Evolutionary conservation across 2,888 invertebrate species (phyloP).

Genomic region (Ochropleura leucogaster): DNA sequence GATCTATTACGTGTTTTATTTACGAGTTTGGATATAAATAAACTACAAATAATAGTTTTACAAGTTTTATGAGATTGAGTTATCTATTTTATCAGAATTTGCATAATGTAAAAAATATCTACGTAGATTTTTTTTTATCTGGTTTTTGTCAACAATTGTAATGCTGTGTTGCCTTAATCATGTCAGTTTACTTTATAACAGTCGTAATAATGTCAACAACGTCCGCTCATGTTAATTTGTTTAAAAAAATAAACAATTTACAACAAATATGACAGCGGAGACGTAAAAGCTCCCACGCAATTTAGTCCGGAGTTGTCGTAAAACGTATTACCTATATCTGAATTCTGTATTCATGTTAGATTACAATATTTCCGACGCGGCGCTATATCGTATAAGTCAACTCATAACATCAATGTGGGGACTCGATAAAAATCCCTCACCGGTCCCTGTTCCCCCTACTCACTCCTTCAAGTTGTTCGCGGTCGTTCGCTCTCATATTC

Average conservation of each 20-base stretch:
- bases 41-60: slow-evolving; percentile 14
- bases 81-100: background rate
- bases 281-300: slow-evolving; percentile 73
- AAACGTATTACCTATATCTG: slow-evolving; percentile 79
- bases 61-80: slow-evolving; percentile 20
- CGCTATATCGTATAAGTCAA: slow-evolving; percentile 78
- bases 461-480: slow-evolving; percentile 69
- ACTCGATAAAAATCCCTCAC: slow-evolving; percentile 80
- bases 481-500: slow-evolving; percentile 69
- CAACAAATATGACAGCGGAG: slow-evolving; percentile 64
- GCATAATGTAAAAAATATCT: background rate
- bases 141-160: slow-evolving; percentile 27
- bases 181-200: slow-evolving; percentile 34
- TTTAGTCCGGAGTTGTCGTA: slow-evolving; percentile 73
- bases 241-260: slow-evolving; percentile 70
- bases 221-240: slow-evolving; percentile 63
- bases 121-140: slow-evolving; percentile 16
- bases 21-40: slow-evolving; percentile 15
- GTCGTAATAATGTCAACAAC: slow-evolving; percentile 56
- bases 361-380: slow-evolving; percentile 81
- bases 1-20: slow-evolving; percentile 38
- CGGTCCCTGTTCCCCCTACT: slow-evolving; percentile 71
- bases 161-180: slow-evolving; percentile 30
- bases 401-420: slow-evolving; percentile 78
- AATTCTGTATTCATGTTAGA: slow-evolving; percentile 84